phyloP scores from a whole-genome alignment of 2,888 invertebrate species.

The Drosophila macrothrix region DNA sequence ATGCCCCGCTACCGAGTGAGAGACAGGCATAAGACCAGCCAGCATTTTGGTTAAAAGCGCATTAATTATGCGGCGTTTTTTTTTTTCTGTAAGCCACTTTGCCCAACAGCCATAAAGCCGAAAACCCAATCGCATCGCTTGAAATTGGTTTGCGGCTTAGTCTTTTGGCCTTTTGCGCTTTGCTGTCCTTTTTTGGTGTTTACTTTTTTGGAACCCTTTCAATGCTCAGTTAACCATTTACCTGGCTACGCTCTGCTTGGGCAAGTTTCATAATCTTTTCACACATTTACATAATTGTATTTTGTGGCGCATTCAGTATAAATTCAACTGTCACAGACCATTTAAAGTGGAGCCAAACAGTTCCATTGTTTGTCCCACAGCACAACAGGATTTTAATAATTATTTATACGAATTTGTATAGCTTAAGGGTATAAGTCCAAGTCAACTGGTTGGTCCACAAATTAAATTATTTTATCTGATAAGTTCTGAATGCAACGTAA shows the following conservation, averaged over 20 bases:
- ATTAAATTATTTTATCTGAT: constrained; percentile 4
- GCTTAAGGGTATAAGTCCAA: constrained; percentile 7
- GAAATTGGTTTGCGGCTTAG: constrained; percentile 37
- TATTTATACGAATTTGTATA: neutral
- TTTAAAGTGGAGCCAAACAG: neutral
- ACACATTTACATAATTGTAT: constrained; percentile 49
- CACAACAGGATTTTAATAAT: constrained; percentile 2
- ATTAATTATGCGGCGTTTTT: constrained; percentile 72
- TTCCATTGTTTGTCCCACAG: constrained; percentile 12
- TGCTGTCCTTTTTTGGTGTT: constrained; percentile 20
- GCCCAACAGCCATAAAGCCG: constrained; percentile 19
- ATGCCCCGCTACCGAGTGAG: constrained; percentile 24
- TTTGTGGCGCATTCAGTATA: constrained; percentile 34
- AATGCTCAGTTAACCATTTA: constrained; percentile 26
- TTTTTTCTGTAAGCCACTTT: constrained; percentile 22
- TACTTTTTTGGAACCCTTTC: constrained; percentile 30
- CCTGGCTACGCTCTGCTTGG: constrained; percentile 24
- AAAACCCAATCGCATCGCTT: constrained; percentile 43
- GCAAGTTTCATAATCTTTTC: constrained; percentile 57
- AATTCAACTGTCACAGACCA: constrained; percentile 20
- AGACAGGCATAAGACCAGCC: constrained; percentile 3
- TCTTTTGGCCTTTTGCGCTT: constrained; percentile 7
- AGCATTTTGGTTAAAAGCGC: constrained; percentile 48
- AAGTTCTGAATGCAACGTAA: constrained; percentile 1
- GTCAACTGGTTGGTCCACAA: neutral